phyloP scores from a whole-genome alignment of 1,140 invertebrate species.

The Babylonia areolata region DNA sequence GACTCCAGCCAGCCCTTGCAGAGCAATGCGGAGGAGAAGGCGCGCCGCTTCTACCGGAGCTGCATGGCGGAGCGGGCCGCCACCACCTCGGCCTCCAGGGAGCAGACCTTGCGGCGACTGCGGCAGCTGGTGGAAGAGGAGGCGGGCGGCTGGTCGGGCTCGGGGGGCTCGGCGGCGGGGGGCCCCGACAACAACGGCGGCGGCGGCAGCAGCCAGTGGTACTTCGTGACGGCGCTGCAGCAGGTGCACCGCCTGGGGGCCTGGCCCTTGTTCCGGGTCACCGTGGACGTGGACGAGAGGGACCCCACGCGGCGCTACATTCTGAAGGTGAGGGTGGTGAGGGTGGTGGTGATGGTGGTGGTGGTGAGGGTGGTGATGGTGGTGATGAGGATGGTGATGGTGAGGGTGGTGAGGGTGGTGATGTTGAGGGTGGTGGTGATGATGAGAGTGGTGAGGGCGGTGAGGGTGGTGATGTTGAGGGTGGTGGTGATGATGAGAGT shows the following conservation, averaged over 20 bases:
- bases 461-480: too few relatives aligned
- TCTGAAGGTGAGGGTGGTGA: slow-evolving; percentile 43
- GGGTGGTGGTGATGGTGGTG: too few relatives aligned
- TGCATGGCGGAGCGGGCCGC: slow-evolving; percentile 49
- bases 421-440: too few relatives aligned
- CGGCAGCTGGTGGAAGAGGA: slow-evolving; percentile 41
- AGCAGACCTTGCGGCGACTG: slow-evolving; percentile 29
- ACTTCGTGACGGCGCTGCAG: slow-evolving; percentile 51
- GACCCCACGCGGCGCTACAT: slow-evolving; percentile 48
- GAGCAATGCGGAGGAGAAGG: slow-evolving; percentile 46
- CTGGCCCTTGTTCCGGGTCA: slow-evolving; percentile 61
- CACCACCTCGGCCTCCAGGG: background rate
- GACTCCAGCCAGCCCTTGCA: slow-evolving; percentile 14
- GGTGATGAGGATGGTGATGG: too few relatives aligned
- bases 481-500: too few relatives aligned
- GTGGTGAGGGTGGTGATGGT: too few relatives aligned
- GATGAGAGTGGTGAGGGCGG: too few relatives aligned
- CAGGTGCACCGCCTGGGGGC: slow-evolving; percentile 54
- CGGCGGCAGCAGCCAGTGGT: slow-evolving; percentile 27
- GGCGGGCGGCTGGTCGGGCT: slow-evolving; percentile 43
- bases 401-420: too few relatives aligned
- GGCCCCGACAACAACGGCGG: slow-evolving; percentile 8
- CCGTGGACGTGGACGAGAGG: slow-evolving; percentile 59
- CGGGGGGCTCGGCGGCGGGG: too few relatives aligned
- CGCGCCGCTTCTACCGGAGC: slow-evolving; percentile 55